phyloP scores from a whole-genome alignment of 2,113 vertebrate species.

The Gambusia holbrooki region DNA sequence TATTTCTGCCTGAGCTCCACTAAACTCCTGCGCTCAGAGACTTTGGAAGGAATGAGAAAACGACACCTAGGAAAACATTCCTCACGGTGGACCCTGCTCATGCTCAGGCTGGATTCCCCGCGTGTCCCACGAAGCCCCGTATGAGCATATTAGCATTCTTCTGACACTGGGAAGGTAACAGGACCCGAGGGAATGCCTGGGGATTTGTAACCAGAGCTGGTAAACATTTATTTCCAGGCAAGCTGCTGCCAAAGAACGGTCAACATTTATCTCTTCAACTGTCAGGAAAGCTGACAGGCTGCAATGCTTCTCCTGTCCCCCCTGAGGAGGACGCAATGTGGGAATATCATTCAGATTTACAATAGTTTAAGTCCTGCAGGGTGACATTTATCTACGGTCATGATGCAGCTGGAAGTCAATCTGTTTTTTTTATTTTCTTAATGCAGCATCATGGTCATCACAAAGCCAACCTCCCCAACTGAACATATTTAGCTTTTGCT shows the following conservation, averaged over 20 bases:
- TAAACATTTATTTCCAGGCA: slow-evolving; percentile 76
- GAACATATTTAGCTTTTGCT: no score
- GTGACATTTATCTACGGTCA: not conserved
- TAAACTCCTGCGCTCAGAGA: slow-evolving; percentile 54
- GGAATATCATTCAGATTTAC: not conserved
- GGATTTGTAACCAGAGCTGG: slow-evolving; percentile 70
- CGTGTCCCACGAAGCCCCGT: slow-evolving; percentile 64
- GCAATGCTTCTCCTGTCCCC: not conserved
- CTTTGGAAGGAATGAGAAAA: slow-evolving; percentile 72
- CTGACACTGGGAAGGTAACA: slow-evolving; percentile 75
- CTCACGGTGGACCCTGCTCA: slow-evolving; percentile 61
- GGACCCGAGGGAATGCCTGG: slow-evolving; percentile 59
- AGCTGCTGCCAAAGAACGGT: slow-evolving; percentile 50
- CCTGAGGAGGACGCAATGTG: slow-evolving; percentile 1
- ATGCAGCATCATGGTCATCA: no score
- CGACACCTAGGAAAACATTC: slow-evolving; percentile 79
- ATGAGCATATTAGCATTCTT: slow-evolving; percentile 75
- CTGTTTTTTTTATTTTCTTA: no score
- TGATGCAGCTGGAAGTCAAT: no score
- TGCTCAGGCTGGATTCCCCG: slow-evolving; percentile 64
- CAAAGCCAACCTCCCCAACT: no score
- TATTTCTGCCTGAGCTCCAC: slow-evolving; percentile 53
- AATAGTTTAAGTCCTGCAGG: not conserved
- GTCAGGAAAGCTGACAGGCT: slow-evolving; percentile 28
- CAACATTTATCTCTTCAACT: slow-evolving; percentile 34